Conservation (phyloP, 2,113 vertebrate genomes). For the Hyla sarda region DNA sequence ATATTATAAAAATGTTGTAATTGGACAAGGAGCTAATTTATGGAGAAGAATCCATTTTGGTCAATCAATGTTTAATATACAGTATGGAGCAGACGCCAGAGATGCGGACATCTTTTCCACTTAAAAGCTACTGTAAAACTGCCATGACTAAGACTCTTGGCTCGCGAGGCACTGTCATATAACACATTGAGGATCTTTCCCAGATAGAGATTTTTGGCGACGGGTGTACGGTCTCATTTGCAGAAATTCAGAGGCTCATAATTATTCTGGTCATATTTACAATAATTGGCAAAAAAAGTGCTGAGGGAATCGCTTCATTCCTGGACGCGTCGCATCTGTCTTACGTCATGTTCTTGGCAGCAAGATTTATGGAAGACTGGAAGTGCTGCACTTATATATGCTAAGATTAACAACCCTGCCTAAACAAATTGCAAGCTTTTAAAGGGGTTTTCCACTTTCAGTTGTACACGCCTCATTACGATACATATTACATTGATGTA, state of each 20-base stretch:
- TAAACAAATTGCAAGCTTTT: neutral
- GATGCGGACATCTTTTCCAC: slow-evolving; percentile 32
- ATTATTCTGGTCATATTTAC: slow-evolving; percentile 37
- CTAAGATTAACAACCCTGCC: neutral
- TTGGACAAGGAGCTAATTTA: slow-evolving; percentile 47
- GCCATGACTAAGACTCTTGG: slow-evolving; percentile 54
- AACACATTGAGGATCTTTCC: slow-evolving; percentile 45
- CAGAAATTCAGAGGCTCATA: slow-evolving; percentile 25
- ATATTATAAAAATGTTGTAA: slow-evolving; percentile 45
- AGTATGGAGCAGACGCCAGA: slow-evolving; percentile 44
- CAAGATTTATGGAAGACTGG: neutral
- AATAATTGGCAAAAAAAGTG: slow-evolving; percentile 48
- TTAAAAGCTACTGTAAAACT: slow-evolving; percentile 57
- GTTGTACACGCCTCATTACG: neutral
- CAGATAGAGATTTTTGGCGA: slow-evolving; percentile 39
- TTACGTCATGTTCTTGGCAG: neutral
- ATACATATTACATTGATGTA: neutral
- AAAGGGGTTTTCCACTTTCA: neutral
- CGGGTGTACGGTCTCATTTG: neutral
- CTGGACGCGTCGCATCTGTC: neutral
- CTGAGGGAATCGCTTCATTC: slow-evolving; percentile 25
- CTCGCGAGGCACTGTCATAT: slow-evolving; percentile 33
- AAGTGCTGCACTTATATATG: neutral
- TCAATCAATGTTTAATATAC: slow-evolving; percentile 53
- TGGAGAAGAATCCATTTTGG: slow-evolving; percentile 36